A percentile compares a stretch with the other conserved stretches of the same genome.
Evolutionary conservation across 2,113 vertebrate genomes (phyloP).

Genomic region (Pedetes capensis): DNA sequence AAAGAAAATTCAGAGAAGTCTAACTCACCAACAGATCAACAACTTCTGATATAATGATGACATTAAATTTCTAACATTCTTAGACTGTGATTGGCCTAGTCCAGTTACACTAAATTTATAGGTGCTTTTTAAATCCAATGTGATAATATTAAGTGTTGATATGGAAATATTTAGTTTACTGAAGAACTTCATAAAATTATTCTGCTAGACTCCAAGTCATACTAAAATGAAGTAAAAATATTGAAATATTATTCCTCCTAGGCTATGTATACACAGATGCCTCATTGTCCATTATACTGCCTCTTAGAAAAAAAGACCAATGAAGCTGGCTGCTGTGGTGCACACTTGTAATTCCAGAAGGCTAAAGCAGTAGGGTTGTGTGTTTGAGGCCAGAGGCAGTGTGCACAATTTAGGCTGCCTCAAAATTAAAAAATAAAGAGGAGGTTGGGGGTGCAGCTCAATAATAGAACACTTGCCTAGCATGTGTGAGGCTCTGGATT

Average conservation of each 20-base stretch:
- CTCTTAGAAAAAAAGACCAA: too few relatives aligned
- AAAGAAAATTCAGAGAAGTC: background rate
- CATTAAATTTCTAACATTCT: background rate
- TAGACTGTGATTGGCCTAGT: background rate
- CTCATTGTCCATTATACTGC: too few relatives aligned
- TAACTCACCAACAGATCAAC: background rate
- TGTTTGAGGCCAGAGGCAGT: too few relatives aligned
- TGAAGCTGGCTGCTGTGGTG: too few relatives aligned
- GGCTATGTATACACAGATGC: background rate
- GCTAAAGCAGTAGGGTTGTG: too few relatives aligned
- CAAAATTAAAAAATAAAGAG: too few relatives aligned
- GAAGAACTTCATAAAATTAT: background rate
- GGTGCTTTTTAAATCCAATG: background rate
- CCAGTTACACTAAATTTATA: background rate
- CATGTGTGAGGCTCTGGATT: too few relatives aligned
- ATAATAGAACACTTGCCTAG: too few relatives aligned
- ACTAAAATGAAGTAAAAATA: slow-evolving; percentile 7
- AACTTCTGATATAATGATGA: background rate
- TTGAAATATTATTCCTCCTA: background rate
- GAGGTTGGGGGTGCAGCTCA: too few relatives aligned
- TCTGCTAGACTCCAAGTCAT: background rate
- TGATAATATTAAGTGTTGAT: background rate
- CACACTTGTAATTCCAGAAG: too few relatives aligned
- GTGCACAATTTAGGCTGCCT: too few relatives aligned
- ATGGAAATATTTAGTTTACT: background rate